Evolutionary conservation across 2,797 vertebrate species (phyloP).

Genomic region (Lophius americanus): DNA sequence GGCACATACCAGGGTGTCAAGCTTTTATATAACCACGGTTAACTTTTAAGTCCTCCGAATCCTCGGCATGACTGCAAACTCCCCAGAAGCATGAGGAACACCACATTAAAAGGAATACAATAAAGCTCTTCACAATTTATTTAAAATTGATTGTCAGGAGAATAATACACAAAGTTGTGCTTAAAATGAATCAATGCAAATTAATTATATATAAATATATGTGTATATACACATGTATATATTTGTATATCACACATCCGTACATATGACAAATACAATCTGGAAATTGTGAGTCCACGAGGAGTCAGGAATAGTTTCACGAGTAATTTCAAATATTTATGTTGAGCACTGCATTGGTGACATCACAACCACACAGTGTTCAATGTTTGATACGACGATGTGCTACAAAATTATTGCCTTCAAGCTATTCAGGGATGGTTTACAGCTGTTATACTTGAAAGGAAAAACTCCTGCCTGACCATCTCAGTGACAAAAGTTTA

Average conservation of each 20-base stretch:
- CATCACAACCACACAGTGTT: slow-evolving; percentile 22
- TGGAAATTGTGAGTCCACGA: slow-evolving; percentile 53
- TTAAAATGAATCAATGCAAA: slow-evolving; percentile 78
- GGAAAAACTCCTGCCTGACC: slow-evolving; percentile 11
- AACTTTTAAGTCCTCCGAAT: slow-evolving; percentile 30
- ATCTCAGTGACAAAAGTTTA: slow-evolving; percentile 4
- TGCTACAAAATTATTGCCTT: slow-evolving; percentile 46
- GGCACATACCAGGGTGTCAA: slow-evolving; percentile 46
- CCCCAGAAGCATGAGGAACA: slow-evolving; percentile 15
- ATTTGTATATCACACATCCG: slow-evolving; percentile 78
- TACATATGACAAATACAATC: slow-evolving; percentile 73
- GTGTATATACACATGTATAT: slow-evolving; percentile 59
- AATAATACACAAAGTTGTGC: slow-evolving; percentile 65
- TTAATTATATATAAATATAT: slow-evolving; percentile 79
- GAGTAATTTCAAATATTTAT: slow-evolving; percentile 24
- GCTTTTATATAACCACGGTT: slow-evolving; percentile 50
- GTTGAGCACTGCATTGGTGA: no score
- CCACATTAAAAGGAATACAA: slow-evolving; percentile 40
- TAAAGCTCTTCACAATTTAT: slow-evolving; percentile 71
- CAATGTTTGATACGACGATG: neutral
- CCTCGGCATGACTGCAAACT: slow-evolving; percentile 12
- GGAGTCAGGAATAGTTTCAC: slow-evolving; percentile 44
- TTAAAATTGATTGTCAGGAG: slow-evolving; percentile 82
- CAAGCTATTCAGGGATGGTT: slow-evolving; percentile 28
- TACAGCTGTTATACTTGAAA: slow-evolving; percentile 8